phyloP scores from a whole-genome alignment of 2,888 invertebrate genomes.

The Microctonus aethiopoides region DNA sequence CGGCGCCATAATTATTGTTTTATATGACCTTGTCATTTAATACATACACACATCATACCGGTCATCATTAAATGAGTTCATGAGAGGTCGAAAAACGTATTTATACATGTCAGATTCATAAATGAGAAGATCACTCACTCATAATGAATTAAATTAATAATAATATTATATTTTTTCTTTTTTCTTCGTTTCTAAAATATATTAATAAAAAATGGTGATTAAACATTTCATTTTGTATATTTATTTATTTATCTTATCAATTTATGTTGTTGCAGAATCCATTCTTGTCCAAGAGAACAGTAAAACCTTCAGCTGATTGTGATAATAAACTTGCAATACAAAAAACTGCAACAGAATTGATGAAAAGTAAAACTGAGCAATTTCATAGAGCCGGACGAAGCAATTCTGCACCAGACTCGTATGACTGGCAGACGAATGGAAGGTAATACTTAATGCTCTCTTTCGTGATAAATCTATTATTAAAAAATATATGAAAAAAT shows the following conservation, averaged over 20 bases:
- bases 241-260: not conserved
- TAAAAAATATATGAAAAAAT: not conserved
- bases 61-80: constrained; percentile 49
- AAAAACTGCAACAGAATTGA: constrained; percentile 36
- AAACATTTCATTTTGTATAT: not conserved
- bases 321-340: constrained; percentile 35
- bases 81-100: constrained; percentile 38
- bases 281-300: constrained; percentile 63
- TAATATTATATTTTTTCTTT: constrained; percentile 17
- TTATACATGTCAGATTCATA: not conserved
- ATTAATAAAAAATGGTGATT: not conserved
- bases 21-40: constrained; percentile 39
- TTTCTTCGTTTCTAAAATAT: no score
- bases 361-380: constrained; percentile 67
- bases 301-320: constrained; percentile 49
- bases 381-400: constrained; percentile 76
- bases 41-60: constrained; percentile 37
- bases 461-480: not conserved
- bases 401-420: constrained; percentile 81
- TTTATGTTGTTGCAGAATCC: constrained; percentile 69
- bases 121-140: not conserved
- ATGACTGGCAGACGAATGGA: constrained; percentile 67
- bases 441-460: constrained; percentile 45
- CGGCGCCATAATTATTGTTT: constrained; percentile 28
- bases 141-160: not conserved